phyloP scores from a whole-genome alignment of 2,113 vertebrate species.

The Salminus brasiliensis region DNA sequence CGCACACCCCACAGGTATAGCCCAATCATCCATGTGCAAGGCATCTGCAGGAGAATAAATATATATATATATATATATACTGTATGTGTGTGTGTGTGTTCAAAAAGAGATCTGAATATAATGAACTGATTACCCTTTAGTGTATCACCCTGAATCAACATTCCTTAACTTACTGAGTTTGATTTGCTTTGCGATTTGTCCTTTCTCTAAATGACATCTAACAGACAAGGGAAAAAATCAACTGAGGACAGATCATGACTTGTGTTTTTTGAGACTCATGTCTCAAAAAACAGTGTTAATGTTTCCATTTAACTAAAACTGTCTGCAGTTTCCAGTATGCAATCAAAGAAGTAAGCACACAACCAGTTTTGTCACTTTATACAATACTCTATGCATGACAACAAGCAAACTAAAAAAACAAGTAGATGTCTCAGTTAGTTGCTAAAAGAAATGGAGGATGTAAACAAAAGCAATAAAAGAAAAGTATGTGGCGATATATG shows the following conservation, averaged over 20 bases:
- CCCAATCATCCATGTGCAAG: too few species aligned
- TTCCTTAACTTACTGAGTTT: neutral
- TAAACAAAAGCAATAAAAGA: neutral
- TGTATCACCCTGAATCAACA: neutral
- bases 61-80: too few species aligned
- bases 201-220: neutral
- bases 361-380: too few species aligned
- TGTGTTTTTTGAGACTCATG: neutral
- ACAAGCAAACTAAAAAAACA: too few species aligned
- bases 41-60: too few species aligned
- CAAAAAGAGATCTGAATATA: too few species aligned
- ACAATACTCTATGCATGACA: too few species aligned
- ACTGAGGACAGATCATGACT: neutral
- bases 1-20: too few species aligned
- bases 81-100: too few species aligned
- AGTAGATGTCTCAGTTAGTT: too few species aligned
- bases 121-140: neutral
- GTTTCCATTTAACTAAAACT: neutral
- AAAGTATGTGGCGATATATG: neutral
- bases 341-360: neutral
- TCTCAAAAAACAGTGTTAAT: neutral
- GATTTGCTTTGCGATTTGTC: neutral
- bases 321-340: neutral
- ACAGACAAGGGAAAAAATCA: neutral
- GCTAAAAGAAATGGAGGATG: too few species aligned